These are phyloP conservation scores for Seira ritae DNA, from an alignment of 2,888 invertebrate genomes.

Conservation along the genomic window DNA sequence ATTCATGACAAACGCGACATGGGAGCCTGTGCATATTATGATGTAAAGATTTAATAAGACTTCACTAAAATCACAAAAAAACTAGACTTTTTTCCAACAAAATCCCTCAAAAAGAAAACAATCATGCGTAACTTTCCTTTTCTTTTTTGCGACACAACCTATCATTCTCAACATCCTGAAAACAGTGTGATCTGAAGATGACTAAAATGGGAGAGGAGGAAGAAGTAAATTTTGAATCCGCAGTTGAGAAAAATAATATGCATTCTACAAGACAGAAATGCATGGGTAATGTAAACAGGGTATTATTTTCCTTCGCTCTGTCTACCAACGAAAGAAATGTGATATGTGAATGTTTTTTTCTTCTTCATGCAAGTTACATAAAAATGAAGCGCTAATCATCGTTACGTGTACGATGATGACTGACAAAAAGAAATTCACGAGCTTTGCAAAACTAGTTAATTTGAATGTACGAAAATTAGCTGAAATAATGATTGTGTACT, in stretches of 20 bases:
- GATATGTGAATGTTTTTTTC: too few relatives aligned
- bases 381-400: constrained; percentile 8
- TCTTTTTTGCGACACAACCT: not conserved
- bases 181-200: not conserved
- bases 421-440: constrained; percentile 7
- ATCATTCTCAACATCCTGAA: not conserved
- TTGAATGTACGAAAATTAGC: constrained; percentile 23
- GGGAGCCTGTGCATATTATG: too few relatives aligned
- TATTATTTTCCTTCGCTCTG: too few relatives aligned
- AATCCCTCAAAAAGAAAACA: not conserved
- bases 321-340: too few relatives aligned
- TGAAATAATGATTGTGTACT: constrained; percentile 23
- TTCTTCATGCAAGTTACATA: constrained; percentile 5
- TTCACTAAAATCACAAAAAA: not conserved
- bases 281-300: too few relatives aligned
- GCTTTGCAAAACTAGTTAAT: not conserved
- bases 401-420: constrained; percentile 1
- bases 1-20: too few relatives aligned
- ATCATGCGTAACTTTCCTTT: not conserved
- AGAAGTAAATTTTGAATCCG: not conserved
- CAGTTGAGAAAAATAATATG: too few relatives aligned
- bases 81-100: not conserved
- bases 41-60: not conserved
- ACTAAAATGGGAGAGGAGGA: not conserved
- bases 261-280: too few relatives aligned